phyloP scores from a whole-genome alignment of 2,113 vertebrate species.

The Dascyllus trimaculatus region DNA sequence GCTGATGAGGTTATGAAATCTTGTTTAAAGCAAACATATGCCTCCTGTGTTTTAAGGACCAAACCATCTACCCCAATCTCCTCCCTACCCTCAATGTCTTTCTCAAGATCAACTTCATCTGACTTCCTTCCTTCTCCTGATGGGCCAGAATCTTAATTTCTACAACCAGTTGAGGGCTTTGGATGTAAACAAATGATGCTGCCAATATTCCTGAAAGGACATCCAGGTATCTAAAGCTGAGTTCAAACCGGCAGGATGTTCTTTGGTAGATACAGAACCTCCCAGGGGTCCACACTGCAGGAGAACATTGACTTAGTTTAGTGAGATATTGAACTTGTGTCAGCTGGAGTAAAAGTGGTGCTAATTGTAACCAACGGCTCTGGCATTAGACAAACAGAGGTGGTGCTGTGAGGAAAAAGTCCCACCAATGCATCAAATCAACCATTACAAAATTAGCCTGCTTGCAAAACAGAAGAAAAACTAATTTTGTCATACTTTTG shows the following conservation, averaged over 20 bases:
- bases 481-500: too few relatives aligned
- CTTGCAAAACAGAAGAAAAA: neutral
- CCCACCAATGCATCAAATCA: neutral
- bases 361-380: neutral
- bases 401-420: neutral
- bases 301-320: neutral
- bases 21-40: too few relatives aligned
- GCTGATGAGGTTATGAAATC: too few relatives aligned
- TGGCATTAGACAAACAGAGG: neutral
- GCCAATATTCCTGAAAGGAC: neutral
- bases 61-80: too few relatives aligned
- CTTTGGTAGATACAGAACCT: neutral
- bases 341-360: neutral
- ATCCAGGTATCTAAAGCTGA: neutral
- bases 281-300: neutral
- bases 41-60: too few relatives aligned
- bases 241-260: neutral
- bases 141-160: neutral
- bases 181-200: neutral
- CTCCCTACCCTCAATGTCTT: too few relatives aligned
- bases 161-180: neutral
- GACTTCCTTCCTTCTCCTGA: neutral
- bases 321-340: neutral
- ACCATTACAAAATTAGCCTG: neutral
- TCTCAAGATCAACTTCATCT: too few relatives aligned